phyloP scores from a whole-genome alignment of 2,797 vertebrate species.

The Lagodon rhomboides region DNA sequence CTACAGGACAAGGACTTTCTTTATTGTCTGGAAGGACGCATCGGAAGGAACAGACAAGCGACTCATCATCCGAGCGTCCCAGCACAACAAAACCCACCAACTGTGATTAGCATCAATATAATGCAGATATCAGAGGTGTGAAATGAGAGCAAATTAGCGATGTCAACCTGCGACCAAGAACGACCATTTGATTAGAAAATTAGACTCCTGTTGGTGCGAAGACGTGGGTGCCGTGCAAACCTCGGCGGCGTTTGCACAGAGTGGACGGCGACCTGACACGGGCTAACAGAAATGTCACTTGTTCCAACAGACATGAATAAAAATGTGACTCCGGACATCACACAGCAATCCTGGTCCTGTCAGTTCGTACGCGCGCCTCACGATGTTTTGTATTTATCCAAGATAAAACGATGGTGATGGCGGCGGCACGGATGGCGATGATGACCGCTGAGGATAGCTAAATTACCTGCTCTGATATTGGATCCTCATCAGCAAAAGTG shows the following conservation, averaged over 20 bases:
- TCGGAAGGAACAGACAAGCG: conserved; percentile 43
- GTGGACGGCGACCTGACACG: conserved; percentile 51
- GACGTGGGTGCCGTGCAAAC: conserved; percentile 33
- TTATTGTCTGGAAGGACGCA: conserved; percentile 71
- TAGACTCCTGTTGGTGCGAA: conserved; percentile 7
- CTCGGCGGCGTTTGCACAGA: conserved; percentile 50
- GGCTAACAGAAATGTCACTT: conserved; percentile 74
- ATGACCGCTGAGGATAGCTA: conserved; percentile 72
- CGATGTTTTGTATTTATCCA: conserved; percentile 72
- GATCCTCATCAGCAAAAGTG: conserved; percentile 77
- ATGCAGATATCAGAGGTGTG: conserved; percentile 9
- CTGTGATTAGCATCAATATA: conserved; percentile 44
- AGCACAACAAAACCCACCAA: conserved; percentile 44
- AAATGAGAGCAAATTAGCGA: conserved; percentile 42
- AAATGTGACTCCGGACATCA: conserved; percentile 43
- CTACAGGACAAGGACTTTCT: conserved; percentile 85
- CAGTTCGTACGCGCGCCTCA: conserved; percentile 43
- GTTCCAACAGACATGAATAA: conserved; percentile 59
- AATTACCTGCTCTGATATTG: conserved; percentile 82
- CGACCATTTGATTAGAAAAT: conserved; percentile 47
- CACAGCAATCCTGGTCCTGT: conserved; percentile 64
- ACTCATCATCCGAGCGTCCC: conserved; percentile 54
- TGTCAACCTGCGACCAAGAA: conserved; percentile 29
- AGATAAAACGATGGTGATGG: conserved; percentile 71
- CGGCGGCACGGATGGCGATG: conserved; percentile 31